phyloP scores from a whole-genome alignment of 1,140 invertebrate species.

The Trissolcus basalis region DNA sequence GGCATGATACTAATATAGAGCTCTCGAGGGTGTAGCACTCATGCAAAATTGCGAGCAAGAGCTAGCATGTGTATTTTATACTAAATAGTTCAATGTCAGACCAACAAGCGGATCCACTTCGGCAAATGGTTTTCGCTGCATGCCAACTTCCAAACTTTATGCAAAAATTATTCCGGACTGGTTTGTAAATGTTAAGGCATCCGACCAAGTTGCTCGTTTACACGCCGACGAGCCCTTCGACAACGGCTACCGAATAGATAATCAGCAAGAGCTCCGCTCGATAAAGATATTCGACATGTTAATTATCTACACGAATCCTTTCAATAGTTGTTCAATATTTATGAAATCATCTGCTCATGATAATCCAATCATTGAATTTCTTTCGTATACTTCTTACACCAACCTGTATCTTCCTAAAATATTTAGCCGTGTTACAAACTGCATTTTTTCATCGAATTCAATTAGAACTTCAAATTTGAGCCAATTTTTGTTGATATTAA shows the following conservation, averaged over 20 bases:
- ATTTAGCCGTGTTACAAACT: too few relatives aligned
- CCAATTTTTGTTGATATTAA: too few relatives aligned
- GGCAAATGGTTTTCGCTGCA: conserved; percentile 57
- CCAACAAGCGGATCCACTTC: conserved; percentile 65
- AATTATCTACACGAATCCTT: conserved; percentile 41
- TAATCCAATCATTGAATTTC: too few relatives aligned
- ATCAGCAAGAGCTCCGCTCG: conserved; percentile 24
- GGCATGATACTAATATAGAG: conserved; percentile 41
- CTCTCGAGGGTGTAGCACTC: conserved; percentile 56
- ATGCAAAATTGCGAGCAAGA: conserved; percentile 65
- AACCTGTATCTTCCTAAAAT: too few relatives aligned
- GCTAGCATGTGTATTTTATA: conserved; percentile 64
- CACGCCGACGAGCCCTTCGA: conserved; percentile 27
- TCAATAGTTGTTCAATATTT: too few relatives aligned
- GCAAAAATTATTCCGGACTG: conserved; percentile 64
- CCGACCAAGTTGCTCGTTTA: conserved; percentile 37
- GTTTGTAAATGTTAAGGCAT: conserved; percentile 57
- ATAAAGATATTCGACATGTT: conserved; percentile 52
- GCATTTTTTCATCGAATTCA: too few relatives aligned
- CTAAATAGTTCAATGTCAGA: conserved; percentile 66
- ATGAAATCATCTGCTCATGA: too few relatives aligned
- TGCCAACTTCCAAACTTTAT: conserved; percentile 65
- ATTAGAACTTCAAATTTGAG: too few relatives aligned
- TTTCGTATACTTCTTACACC: too few relatives aligned
- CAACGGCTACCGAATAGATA: conserved; percentile 48